These are phyloP conservation scores for Tethea ocularis DNA, from an alignment of 2,888 invertebrate species.

Conservation along the genomic window DNA sequence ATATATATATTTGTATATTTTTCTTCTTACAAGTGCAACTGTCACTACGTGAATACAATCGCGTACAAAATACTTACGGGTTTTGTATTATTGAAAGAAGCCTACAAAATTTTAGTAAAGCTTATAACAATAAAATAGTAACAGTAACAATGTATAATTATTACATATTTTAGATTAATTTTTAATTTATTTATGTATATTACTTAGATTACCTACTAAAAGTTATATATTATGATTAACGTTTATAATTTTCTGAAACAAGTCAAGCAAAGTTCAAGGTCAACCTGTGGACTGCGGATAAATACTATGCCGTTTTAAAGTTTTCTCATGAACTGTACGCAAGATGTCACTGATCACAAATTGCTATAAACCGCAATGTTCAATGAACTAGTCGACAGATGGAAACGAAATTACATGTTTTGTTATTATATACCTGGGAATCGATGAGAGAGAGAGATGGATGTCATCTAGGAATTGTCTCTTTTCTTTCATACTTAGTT, in stretches of 20 bases:
- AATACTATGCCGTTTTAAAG: not conserved
- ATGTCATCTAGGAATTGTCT: not conserved
- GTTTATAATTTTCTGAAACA: too few species aligned
- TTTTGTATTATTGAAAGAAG: not conserved
- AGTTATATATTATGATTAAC: too few species aligned
- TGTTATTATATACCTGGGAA: conserved; percentile 30
- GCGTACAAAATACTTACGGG: conserved; percentile 9
- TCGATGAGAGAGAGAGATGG: conserved; percentile 12
- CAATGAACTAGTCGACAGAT: conserved; percentile 52
- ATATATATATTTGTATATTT: conserved; percentile 4
- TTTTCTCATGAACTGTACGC: conserved; percentile 8
- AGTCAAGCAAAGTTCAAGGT: too few species aligned
- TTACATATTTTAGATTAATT: too few species aligned
- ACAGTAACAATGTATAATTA: too few species aligned
- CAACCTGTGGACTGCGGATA: too few species aligned
- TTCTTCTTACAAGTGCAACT: conserved; percentile 28
- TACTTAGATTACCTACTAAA: too few species aligned
- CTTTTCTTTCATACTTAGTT: not conserved
- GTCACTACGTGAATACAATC: conserved; percentile 39
- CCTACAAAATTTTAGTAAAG: too few species aligned
- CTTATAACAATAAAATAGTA: too few species aligned
- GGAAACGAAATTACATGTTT: conserved; percentile 41
- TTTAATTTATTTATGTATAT: too few species aligned
- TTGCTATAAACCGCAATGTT: conserved; percentile 48
- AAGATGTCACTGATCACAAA: conserved; percentile 53